Evolutionary conservation across 2,888 invertebrate species (phyloP), one percentile per base, ranked within the genome.

Genomic region (Mycogona germanica): DNA sequence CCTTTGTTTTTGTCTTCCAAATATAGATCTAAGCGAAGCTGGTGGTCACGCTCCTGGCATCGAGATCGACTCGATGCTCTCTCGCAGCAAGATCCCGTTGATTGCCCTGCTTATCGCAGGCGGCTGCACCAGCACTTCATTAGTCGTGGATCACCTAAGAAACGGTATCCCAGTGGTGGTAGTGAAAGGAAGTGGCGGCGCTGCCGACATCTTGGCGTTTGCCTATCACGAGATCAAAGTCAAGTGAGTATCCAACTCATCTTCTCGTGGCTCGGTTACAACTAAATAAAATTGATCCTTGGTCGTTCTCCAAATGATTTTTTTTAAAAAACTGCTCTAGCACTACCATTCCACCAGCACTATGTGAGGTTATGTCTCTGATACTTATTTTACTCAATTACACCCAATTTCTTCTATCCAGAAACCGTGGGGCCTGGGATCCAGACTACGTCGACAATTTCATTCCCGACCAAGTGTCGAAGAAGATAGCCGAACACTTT

Each of bases 51-150:
- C 14, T 35, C 14, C 7, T 40, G 6, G 41, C 41, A n/a, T n/a
- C n/a, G n/a, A n/a, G n/a, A n/a, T n/a, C n/a, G n/a, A n/a, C n/a
- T n/a, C n/a, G n/a, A n/a, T n/a, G n/a, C n/a, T n/a, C n/a, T n/a
- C n/a, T 26, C 25, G 26, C 7, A 19, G 40, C 1, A 59, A 61
- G 26, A 60, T 68, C 2, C 70, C 70, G 3, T 64, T 70, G 17
- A 65, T 70, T 3, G 67, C 67, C 4, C 59, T 70, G 19, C 57
- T 70, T n/a, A 64, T 70, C 14, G 67, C 69, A 57, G 70, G 70
- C 1, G 67, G 66, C 2, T 65, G 65, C 23, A 58, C 61, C 6
- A 64, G 64, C 29, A 65, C 68, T 3, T 63, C 67, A 25, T 64
- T 67, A 29, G 63, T 67, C 3, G 53, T 68, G 19, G 64, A 63